These are phyloP conservation scores for Chondrilla cf. caribensis DNA, from an alignment of 37 sponge, comb jelly and placozoan species.

Conservation along the genomic window DNA sequence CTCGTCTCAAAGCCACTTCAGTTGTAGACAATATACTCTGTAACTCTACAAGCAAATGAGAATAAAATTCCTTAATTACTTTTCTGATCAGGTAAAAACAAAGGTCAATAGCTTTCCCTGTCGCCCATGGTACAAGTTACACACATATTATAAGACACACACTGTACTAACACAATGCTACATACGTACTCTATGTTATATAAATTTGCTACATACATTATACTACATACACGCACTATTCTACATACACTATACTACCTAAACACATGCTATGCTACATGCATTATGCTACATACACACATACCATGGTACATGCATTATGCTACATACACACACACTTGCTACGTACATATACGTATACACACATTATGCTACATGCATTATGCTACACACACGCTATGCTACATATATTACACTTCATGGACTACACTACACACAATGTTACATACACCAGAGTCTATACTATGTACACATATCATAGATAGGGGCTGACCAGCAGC, in stretches of 20 bases:
- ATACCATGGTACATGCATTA: background rate
- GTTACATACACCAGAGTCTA: too few species aligned
- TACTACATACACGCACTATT: background rate
- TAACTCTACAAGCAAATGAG: background rate
- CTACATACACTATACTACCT: background rate
- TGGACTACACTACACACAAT: too few species aligned
- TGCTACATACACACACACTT: background rate
- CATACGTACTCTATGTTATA: too few species aligned
- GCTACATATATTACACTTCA: too few species aligned
- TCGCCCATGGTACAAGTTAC: too few species aligned
- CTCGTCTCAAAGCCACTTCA: background rate
- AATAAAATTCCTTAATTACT: background rate
- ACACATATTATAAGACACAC: too few species aligned
- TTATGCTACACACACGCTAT: too few species aligned
- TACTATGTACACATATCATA: too few species aligned
- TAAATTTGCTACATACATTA: too few species aligned
- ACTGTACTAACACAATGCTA: too few species aligned
- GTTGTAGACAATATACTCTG: background rate
- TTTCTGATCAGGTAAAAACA: too few species aligned
- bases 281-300: constrained; percentile 3
- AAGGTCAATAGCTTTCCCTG: too few species aligned
- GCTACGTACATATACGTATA: background rate
- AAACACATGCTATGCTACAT: background rate
- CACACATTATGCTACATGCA: background rate
- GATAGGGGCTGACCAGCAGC: background rate